A percentile compares a stretch with the other conserved stretches of the same genome.
Evolutionary conservation across 2,113 vertebrate genomes (phyloP).

Genomic region (Tetrax tetrax): DNA sequence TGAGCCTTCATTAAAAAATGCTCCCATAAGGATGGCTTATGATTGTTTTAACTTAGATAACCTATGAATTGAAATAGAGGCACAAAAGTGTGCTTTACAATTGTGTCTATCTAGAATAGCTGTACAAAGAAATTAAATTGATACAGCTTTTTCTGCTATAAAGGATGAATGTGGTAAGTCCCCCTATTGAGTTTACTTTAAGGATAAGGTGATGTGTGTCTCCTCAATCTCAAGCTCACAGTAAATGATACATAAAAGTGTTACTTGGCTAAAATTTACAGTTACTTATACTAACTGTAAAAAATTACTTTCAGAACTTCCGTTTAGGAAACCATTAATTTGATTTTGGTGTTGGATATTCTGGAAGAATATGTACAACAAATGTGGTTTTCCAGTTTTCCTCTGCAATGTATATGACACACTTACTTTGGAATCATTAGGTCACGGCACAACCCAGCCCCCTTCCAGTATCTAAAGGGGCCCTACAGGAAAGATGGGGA

Average conservation of each 20-base stretch:
- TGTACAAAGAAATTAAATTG: neutral
- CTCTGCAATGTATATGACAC: conserved; percentile 25
- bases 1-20: neutral
- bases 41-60: neutral
- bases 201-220: neutral
- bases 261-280: neutral
- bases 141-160: neutral
- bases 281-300: neutral
- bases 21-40: neutral
- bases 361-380: conserved; percentile 38
- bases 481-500: no score
- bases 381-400: conserved; percentile 46
- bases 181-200: neutral
- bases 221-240: neutral
- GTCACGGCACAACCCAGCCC: neutral
- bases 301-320: neutral
- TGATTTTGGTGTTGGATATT: conserved; percentile 42
- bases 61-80: neutral
- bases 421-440: conserved; percentile 51
- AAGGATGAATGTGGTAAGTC: neutral
- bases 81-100: neutral
- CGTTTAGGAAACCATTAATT: conserved; percentile 58
- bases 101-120: neutral
- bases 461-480: no score
- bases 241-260: neutral